A percentile compares a stretch with the other conserved stretches of the same genome.
Evolutionary conservation across 2,797 vertebrate species (phyloP).

Genomic region (Australoheros facetus): DNA sequence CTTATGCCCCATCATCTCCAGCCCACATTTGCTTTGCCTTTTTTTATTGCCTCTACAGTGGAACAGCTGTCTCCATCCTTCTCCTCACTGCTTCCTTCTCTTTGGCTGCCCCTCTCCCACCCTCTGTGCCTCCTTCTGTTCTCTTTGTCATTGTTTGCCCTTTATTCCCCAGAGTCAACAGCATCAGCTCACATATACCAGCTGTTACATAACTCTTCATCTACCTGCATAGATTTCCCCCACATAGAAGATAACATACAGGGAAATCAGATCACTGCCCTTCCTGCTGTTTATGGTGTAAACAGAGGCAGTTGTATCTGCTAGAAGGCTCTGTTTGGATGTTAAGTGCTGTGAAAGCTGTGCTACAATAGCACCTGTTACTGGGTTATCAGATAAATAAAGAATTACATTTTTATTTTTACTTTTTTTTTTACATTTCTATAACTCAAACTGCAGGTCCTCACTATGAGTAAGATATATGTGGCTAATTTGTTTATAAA

Average conservation of each 20-base stretch:
- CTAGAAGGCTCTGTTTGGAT: slow-evolving; percentile 54
- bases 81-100: slow-evolving; percentile 41
- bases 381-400: slow-evolving; percentile 39
- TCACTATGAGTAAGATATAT: background rate
- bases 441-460: background rate
- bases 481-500: background rate
- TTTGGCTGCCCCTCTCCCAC: slow-evolving; percentile 31
- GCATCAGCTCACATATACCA: slow-evolving; percentile 61
- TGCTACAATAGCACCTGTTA: slow-evolving; percentile 44
- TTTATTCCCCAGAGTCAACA: slow-evolving; percentile 72
- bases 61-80: slow-evolving; percentile 68
- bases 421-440: background rate
- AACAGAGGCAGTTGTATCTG: slow-evolving; percentile 53
- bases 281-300: slow-evolving; percentile 62
- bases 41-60: slow-evolving; percentile 65
- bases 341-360: slow-evolving; percentile 42
- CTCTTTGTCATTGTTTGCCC: slow-evolving; percentile 70
- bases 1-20: slow-evolving; percentile 48
- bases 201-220: slow-evolving; percentile 67
- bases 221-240: slow-evolving; percentile 32
- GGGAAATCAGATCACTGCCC: slow-evolving; percentile 62
- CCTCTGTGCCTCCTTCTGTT: slow-evolving; percentile 36
- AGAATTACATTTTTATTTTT: slow-evolving; percentile 4
- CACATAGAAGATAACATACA: slow-evolving; percentile 47
- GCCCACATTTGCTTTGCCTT: slow-evolving; percentile 56